Evolutionary conservation across 2,113 vertebrate genomes (phyloP).

Genomic region (Mormoops blainvillei): DNA sequence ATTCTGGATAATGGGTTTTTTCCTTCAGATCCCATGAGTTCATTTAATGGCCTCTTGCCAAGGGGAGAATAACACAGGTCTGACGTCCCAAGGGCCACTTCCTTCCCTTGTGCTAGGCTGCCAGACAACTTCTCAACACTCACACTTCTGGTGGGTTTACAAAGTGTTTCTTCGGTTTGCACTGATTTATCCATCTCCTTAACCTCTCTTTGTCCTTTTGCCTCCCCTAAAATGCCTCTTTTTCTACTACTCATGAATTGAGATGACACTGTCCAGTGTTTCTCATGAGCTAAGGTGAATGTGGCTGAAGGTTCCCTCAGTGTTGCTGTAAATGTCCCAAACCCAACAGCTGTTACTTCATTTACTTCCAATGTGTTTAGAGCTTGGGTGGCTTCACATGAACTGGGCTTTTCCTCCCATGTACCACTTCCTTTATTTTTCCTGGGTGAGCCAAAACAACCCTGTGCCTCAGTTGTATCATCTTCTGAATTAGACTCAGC

Average conservation of each 20-base stretch:
- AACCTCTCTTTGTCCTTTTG: accelerated
- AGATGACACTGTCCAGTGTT: background rate
- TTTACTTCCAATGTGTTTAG: background rate
- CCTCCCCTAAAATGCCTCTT: background rate
- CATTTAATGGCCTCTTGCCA: background rate
- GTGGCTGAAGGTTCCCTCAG: background rate
- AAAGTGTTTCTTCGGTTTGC: background rate
- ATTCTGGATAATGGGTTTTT: background rate
- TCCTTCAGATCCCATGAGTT: slow-evolving; percentile 2
- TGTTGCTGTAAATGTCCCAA: background rate
- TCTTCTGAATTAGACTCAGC: slow-evolving; percentile 50
- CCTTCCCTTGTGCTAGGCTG: background rate
- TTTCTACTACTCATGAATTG: background rate
- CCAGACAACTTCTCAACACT: background rate
- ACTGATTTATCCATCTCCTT: background rate
- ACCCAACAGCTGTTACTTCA: background rate
- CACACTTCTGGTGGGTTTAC: accelerated
- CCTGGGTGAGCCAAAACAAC: background rate
- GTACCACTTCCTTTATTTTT: background rate
- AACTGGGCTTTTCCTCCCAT: background rate
- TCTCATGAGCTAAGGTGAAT: background rate
- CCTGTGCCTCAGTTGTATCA: background rate
- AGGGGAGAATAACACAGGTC: background rate
- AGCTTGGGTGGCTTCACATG: background rate
- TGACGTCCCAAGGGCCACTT: accelerated